Conservation (phyloP, 2,888 invertebrate species). For the Chymomyza procnemis region DNA sequence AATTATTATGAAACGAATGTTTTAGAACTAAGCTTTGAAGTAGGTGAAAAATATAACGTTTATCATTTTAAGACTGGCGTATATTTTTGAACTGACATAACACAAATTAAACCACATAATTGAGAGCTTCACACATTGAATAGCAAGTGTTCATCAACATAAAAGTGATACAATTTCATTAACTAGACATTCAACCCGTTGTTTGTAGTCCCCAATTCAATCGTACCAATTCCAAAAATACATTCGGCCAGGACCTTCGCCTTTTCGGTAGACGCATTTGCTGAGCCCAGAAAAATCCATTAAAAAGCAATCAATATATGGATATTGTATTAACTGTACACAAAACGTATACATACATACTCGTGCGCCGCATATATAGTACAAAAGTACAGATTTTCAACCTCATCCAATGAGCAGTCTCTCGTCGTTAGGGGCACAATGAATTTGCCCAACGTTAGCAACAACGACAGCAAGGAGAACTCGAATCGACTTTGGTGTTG, state of each 20-base stretch:
- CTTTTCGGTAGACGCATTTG: conserved; percentile 38
- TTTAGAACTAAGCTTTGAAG: no score
- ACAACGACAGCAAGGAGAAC: background rate
- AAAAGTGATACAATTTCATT: conserved; percentile 6
- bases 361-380: no score
- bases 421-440: conserved; percentile 3
- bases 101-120: no score
- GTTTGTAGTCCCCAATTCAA: background rate
- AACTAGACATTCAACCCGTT: background rate
- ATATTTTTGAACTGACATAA: no score
- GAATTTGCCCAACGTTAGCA: background rate
- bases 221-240: background rate
- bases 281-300: conserved; percentile 61
- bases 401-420: conserved; percentile 10
- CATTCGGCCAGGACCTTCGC: background rate
- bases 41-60: no score
- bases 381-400: background rate
- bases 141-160: background rate
- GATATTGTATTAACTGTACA: conserved; percentile 37
- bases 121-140: no score
- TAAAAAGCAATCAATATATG: conserved; percentile 72
- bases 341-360: background rate
- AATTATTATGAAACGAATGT: no score
- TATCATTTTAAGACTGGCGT: no score
- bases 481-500: conserved; percentile 1